These are phyloP conservation scores for Manis crassicaudata DNA, from an alignment of 2,797 vertebrate genomes.

Conservation along the genomic window DNA sequence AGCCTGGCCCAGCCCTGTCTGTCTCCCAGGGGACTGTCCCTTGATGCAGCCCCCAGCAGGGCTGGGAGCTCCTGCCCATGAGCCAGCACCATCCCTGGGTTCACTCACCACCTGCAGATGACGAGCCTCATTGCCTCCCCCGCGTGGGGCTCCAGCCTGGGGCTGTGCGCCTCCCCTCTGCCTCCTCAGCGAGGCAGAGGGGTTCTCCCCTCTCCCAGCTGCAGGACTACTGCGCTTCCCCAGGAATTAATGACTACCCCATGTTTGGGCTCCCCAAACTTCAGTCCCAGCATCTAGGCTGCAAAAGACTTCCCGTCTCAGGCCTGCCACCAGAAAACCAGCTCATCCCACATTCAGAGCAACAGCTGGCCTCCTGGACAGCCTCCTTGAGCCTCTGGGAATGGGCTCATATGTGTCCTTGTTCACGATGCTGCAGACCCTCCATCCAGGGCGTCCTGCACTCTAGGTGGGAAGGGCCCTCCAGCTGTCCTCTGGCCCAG, in stretches of 20 bases:
- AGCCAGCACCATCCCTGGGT: neutral
- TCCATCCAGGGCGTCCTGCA: neutral
- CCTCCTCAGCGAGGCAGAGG: accelerated
- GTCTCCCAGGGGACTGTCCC: neutral
- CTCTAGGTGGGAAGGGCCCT: too few species aligned
- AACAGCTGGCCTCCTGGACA: neutral
- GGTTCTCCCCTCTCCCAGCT: neutral
- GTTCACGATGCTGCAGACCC: neutral
- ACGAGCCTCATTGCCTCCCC: accelerated
- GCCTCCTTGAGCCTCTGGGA: neutral
- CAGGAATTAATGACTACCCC: neutral
- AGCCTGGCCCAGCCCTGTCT: neutral
- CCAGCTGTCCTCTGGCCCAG: neutral
- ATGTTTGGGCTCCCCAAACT: neutral
- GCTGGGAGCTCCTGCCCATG: neutral
- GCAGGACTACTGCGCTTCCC: neutral
- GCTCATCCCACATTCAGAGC: too few species aligned
- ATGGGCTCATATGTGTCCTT: accelerated
- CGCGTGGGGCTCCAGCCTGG: neutral
- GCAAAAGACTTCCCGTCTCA: neutral
- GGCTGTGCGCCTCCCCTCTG: neutral
- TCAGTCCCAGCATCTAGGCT: neutral
- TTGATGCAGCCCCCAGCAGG: neutral
- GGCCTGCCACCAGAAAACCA: neutral
- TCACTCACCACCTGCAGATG: neutral